These are phyloP conservation scores for Gnathonemus echidnorhynchus DNA, from an alignment of 2,113 vertebrate species.

Conservation along the genomic window DNA sequence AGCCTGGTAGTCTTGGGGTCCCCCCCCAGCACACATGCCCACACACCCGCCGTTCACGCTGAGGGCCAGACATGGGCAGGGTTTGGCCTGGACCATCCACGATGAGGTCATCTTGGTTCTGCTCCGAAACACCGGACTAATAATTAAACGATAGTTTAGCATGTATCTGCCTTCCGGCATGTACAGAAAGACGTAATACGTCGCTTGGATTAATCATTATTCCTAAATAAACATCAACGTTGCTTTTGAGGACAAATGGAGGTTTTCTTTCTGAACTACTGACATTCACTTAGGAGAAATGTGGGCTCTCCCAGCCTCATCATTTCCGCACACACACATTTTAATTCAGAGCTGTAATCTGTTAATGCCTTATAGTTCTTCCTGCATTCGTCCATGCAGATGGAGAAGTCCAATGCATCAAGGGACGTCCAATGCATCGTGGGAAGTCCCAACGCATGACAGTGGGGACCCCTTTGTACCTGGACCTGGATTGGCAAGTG, in stretches of 20 bases:
- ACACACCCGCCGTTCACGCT: not conserved
- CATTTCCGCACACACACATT: slow-evolving; percentile 18
- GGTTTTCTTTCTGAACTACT: not conserved
- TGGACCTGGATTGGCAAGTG: not conserved
- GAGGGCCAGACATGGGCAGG: not conserved
- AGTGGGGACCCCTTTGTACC: not conserved
- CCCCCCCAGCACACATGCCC: not conserved
- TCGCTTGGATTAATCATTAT: not conserved
- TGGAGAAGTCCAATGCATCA: not conserved
- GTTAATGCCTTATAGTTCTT: slow-evolving; percentile 52
- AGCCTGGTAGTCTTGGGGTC: not conserved
- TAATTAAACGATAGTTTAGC: not conserved
- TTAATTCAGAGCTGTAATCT: slow-evolving; percentile 60
- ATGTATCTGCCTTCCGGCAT: not conserved
- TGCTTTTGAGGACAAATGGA: not conserved
- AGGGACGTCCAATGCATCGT: not conserved
- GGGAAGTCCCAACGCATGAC: not conserved
- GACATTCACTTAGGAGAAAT: not conserved
- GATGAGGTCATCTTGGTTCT: not conserved
- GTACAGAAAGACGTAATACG: not conserved
- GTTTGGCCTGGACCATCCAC: not conserved
- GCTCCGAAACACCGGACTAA: not conserved
- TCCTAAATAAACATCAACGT: not conserved
- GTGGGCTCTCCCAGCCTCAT: not conserved
- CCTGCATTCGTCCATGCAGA: not conserved